Evolutionary conservation across 1,140 invertebrate species (phyloP), one percentile per base, ranked within the genome.

Genomic region (Drosophila neocordata): DNA sequence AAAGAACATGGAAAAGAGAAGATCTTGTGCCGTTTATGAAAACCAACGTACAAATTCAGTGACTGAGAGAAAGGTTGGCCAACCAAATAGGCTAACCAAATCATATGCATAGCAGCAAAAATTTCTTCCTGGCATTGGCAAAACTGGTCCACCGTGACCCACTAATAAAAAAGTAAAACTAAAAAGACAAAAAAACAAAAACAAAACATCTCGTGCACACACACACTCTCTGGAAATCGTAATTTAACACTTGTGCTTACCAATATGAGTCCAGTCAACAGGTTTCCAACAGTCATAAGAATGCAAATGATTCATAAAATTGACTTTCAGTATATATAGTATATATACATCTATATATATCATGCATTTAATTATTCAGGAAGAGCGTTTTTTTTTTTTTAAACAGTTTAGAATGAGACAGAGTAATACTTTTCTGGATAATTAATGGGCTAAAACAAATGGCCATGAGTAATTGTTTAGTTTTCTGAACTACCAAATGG

Each of bases 141-240:
- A 85, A 48, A 85, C 82, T 85, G 82, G 82, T 85, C 83, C 75
- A 78, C 65, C 78, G 75, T 85, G 82, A 85, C 82, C 82, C 83
- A 85, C 83, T 75, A 69, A 85, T 11, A 34, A 57, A 72, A 44
- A 44, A 57, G 27, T 44, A 31, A 20, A 59, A 59, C 35, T 20
- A 13, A 59, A 59, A 3, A 1, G 22, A 59, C 15, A 31, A 64
- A 69, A 72, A 13, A 59, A 59, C 1, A 1, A 34, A 60, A 34
- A 31, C 64, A 69, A 72, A 22, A 11, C 15, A 35, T 35, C 13
- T 59, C 37, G 37, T 20, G 57, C 35, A 18, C 15, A 18, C 9
- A 59, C 57, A 18, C 9, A 59, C 57, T 59, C 41, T 41, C 24
- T 34, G 15, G 11, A 15, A 56, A 15, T 56, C 20, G 57, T 20